Base-by-base conservation (phyloP, 2,797 vertebrate genomes). In the Pseudochirops corinnae region DNA sequence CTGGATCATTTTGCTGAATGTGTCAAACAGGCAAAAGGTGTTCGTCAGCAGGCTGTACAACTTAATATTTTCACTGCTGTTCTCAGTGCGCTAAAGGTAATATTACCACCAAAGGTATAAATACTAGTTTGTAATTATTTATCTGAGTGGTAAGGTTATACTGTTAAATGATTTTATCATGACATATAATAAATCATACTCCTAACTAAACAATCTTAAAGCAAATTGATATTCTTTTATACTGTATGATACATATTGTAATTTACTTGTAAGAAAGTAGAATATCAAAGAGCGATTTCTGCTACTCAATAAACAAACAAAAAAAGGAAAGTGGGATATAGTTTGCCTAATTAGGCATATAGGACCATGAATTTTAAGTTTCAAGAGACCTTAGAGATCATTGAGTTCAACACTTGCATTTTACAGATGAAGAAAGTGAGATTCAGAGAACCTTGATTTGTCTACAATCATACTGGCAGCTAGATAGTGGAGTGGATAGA, bases 1-100 rank as follows among this genome's bases (percentile, higher is more conserved):
- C 98, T 99, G 96, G 99, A 99, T 98, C 99, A 99, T 98, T 99
- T 99, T 99, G 99, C 99, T 24, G 99, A 99, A 98, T 99, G 99
- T 97, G 99, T 99, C 96, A 99, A 99, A 98, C 99, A 99, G 98
- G 99, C 99, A 74, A 99, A 99, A 98, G 99, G 99, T 92, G 99
- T 99, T 97, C 99, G 99, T 90, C 99, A 99, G 98, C 99, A 99
- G 98, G 99, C 99, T 2, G 99, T 99, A 93, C 99, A 99, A 97
- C 99, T 99, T 67, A 99, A 99, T 98, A 99, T 99, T 96, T 99
- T 99, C 96, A 99, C 99, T 92, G 99, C 99, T 92, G 99, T 99
- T 93, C 99, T 99, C 62, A 99, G 99, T 98, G 99, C 99, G 90
- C 99, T 99, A 52, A 99, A 99, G 99, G 99, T 99, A 98, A 96